phyloP scores from a whole-genome alignment of 2,888 invertebrate genomes.

The Idaea straminata region DNA sequence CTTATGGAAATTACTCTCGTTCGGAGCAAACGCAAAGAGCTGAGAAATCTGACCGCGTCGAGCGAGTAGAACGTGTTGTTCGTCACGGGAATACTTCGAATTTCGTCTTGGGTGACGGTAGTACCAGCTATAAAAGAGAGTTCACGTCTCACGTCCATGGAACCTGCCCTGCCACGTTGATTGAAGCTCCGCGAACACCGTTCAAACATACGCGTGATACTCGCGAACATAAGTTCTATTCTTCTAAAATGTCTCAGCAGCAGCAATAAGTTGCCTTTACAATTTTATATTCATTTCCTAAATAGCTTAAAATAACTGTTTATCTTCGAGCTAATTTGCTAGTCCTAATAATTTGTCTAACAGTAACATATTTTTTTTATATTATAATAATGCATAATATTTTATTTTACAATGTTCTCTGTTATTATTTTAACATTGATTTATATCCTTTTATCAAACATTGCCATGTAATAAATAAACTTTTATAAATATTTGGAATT shows the following conservation, averaged over 20 bases:
- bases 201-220: slow-evolving; percentile 93
- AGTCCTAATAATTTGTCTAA: slow-evolving; percentile 27
- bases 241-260: slow-evolving; percentile 81
- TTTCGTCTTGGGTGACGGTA: slow-evolving; percentile 86
- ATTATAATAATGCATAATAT: slow-evolving; percentile 42
- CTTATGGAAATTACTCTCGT: slow-evolving; percentile 84
- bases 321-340: slow-evolving; percentile 35
- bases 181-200: slow-evolving; percentile 87
- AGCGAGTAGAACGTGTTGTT: slow-evolving; percentile 81
- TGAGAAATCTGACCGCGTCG: slow-evolving; percentile 66
- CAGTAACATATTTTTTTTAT: slow-evolving; percentile 38
- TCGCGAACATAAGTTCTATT: slow-evolving; percentile 91
- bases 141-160: slow-evolving; percentile 85
- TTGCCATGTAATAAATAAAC: slow-evolving; percentile 70
- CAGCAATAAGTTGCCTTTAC: slow-evolving; percentile 19
- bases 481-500: slow-evolving; percentile 41
- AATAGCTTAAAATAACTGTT: not conserved
- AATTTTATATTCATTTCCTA: not conserved
- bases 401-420: slow-evolving; percentile 24
- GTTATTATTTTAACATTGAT: slow-evolving; percentile 29
- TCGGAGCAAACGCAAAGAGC: slow-evolving; percentile 65
- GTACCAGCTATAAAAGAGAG: slow-evolving; percentile 88
- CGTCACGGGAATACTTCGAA: slow-evolving; percentile 86
- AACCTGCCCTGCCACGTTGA: slow-evolving; percentile 89
- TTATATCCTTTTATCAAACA: slow-evolving; percentile 54